These are phyloP conservation scores for Ennomos erosarius DNA, from an alignment of 2,888 invertebrate genomes.

Conservation along the genomic window DNA sequence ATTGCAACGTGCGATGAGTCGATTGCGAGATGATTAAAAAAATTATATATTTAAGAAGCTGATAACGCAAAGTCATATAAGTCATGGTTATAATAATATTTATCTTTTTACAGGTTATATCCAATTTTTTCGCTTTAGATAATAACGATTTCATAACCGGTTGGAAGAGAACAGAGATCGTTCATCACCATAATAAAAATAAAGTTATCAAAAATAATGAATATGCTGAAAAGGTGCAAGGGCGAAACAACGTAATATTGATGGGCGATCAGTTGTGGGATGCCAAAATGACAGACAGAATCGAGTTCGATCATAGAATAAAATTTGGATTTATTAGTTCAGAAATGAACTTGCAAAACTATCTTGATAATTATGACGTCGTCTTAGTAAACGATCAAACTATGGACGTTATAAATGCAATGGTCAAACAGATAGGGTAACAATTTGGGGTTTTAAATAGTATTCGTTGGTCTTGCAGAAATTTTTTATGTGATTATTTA, in stretches of 20 bases:
- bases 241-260: constrained; percentile 3
- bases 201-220: background rate
- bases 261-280: constrained; percentile 2
- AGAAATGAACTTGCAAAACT: background rate
- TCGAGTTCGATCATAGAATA: background rate
- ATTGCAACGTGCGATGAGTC: too few species aligned
- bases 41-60: too few species aligned
- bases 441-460: background rate
- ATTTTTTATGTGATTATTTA: too few species aligned
- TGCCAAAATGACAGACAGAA: constrained; percentile 1
- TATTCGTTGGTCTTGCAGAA: too few species aligned
- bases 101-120: constrained; percentile 3
- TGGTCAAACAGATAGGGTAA: background rate
- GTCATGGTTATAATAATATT: too few species aligned
- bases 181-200: constrained; percentile 3
- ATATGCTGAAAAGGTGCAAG: background rate
- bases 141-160: background rate
- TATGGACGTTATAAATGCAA: constrained; percentile 1
- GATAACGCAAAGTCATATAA: too few species aligned
- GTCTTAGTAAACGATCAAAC: constrained; percentile 2
- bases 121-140: background rate
- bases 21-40: too few species aligned
- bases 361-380: constrained; percentile 3
- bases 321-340: constrained; percentile 1
- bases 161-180: background rate